Percentiles rank a stretch among this genome's conserved stretches.
Conservation (phyloP, 2,113 vertebrate genomes). For the Garra rufa region DNA sequence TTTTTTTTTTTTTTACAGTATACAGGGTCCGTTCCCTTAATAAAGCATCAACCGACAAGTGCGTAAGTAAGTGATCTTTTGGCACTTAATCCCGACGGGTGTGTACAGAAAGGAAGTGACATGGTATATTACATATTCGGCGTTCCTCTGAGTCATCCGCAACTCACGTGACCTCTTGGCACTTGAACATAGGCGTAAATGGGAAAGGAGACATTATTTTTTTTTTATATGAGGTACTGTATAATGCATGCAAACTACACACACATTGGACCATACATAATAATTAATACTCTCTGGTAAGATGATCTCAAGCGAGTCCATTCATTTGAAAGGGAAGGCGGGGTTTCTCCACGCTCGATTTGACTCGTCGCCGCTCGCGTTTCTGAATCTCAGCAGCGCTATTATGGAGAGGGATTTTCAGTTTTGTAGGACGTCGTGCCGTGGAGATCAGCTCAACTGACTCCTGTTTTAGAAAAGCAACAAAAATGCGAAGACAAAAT, state of each 20-base stretch:
- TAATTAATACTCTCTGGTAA: constrained; percentile 56
- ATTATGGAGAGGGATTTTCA: constrained; percentile 43
- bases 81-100: constrained; percentile 71
- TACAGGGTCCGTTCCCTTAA: constrained; percentile 57
- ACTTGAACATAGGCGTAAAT: constrained; percentile 67
- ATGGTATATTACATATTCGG: constrained; percentile 41
- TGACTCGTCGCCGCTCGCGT: constrained; percentile 28
- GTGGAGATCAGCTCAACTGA: constrained; percentile 67
- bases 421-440: constrained; percentile 55
- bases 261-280: constrained; percentile 58
- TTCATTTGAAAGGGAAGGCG: constrained; percentile 34
- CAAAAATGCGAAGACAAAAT: constrained; percentile 58
- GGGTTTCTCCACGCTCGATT: background rate
- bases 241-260: constrained; percentile 67
- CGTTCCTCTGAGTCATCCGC: constrained; percentile 51
- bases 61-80: constrained; percentile 68
- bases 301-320: constrained; percentile 32
- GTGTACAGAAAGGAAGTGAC: constrained; percentile 59
- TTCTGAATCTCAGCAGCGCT: constrained; percentile 35
- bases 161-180: constrained; percentile 67
- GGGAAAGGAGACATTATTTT: constrained; percentile 57
- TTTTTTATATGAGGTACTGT: constrained; percentile 60
- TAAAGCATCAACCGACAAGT: constrained; percentile 77
- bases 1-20: background rate
- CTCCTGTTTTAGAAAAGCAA: constrained; percentile 58